Evolutionary conservation across 2,888 invertebrate genomes (phyloP).

Genomic region (Minunthozetes semirufus): DNA sequence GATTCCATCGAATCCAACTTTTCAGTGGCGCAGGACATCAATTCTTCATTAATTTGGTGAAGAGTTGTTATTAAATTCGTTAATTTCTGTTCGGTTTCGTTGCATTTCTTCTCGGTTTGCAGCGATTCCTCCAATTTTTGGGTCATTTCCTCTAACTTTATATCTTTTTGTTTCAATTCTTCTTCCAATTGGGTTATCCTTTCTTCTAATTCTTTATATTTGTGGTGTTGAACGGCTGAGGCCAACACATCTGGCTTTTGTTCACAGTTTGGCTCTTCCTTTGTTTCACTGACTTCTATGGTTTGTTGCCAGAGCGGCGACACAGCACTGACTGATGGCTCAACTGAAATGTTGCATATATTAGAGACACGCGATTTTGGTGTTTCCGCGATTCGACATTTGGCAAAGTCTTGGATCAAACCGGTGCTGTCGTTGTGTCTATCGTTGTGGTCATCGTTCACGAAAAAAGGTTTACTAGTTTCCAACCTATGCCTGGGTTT

Average conservation of each 20-base stretch:
- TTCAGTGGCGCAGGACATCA: background rate
- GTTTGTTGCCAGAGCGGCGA: no score
- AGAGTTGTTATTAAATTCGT: background rate
- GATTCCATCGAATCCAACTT: background rate
- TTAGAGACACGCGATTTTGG: no score
- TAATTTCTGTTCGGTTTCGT: background rate
- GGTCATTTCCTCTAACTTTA: background rate
- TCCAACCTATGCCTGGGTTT: no score
- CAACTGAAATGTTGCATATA: no score
- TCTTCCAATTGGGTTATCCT: background rate
- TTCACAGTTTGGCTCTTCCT: no score
- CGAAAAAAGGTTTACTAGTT: no score
- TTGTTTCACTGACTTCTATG: no score
- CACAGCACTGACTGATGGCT: no score
- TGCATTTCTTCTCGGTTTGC: background rate
- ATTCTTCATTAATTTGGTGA: background rate
- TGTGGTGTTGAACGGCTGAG: background rate
- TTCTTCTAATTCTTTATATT: background rate
- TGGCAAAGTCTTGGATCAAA: no score
- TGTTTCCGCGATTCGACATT: no score
- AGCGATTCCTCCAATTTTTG: background rate
- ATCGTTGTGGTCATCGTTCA: no score
- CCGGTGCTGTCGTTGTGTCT: no score
- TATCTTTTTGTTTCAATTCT: background rate
- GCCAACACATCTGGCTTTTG: background rate